phyloP scores from a whole-genome alignment of 2,888 invertebrate genomes.

The Mimumesa dahlbomi region DNA sequence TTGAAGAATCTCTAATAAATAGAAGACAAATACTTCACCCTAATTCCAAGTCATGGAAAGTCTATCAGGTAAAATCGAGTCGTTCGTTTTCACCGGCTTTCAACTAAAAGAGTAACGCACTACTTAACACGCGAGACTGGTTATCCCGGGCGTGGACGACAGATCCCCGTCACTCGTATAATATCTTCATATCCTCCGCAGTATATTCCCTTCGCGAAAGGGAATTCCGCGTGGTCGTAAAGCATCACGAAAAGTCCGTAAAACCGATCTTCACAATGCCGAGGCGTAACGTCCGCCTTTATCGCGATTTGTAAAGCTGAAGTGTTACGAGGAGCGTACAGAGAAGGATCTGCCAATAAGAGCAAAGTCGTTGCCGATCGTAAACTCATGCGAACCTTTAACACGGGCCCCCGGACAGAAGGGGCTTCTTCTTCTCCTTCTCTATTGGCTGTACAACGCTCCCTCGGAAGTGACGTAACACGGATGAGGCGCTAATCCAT shows the following conservation, averaged over 20 bases:
- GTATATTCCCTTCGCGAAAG: constrained; percentile 17
- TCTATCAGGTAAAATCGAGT: too few relatives aligned
- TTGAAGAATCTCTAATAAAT: too few relatives aligned
- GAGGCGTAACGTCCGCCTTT: constrained; percentile 62
- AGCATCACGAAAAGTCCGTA: constrained; percentile 56
- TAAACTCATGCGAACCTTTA: constrained; percentile 71
- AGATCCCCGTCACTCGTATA: constrained; percentile 13
- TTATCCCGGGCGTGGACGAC: too few relatives aligned
- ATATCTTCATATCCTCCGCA: constrained; percentile 57
- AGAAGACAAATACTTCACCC: too few relatives aligned
- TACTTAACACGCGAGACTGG: too few relatives aligned
- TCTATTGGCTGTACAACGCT: constrained; percentile 48
- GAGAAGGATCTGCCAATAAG: constrained; percentile 68
- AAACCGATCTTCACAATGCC: constrained; percentile 58
- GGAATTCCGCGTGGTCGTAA: constrained; percentile 53
- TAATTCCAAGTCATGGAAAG: too few relatives aligned
- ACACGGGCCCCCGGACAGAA: constrained; percentile 39
- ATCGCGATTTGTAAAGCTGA: constrained; percentile 64
- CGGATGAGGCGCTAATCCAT: constrained; percentile 60
- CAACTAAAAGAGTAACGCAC: too few relatives aligned
- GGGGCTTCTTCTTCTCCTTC: constrained; percentile 33
- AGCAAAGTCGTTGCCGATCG: constrained; percentile 69
- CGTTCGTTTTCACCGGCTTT: too few relatives aligned
- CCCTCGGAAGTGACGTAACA: constrained; percentile 57
- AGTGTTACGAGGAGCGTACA: constrained; percentile 61